These are phyloP conservation scores for Ectropis crepuscularia DNA, from an alignment of 2,888 invertebrate genomes.

Conservation along the genomic window DNA sequence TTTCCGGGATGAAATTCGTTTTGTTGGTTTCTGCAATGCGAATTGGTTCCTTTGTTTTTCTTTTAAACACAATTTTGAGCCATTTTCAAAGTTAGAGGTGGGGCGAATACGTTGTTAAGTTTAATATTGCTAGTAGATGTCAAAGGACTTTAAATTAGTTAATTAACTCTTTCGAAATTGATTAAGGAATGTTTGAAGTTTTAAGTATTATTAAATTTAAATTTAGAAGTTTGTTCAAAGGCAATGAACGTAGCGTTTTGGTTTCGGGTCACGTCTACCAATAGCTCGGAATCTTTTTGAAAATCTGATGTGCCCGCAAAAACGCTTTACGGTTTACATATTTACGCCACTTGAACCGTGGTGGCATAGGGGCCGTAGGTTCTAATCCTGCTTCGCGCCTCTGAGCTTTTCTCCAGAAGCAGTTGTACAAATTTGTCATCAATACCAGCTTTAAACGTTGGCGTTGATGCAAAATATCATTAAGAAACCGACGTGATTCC, in stretches of 20 bases:
- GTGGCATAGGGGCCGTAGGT: too few relatives aligned
- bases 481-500: too few relatives aligned
- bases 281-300: too few relatives aligned
- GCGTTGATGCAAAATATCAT: too few relatives aligned
- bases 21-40: constrained; percentile 16
- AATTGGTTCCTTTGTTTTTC: constrained; percentile 21
- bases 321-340: too few relatives aligned
- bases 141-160: constrained; percentile 2
- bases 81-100: constrained; percentile 12
- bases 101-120: constrained; percentile 7
- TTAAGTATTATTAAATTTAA: background rate
- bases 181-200: background rate
- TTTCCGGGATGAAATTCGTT: constrained; percentile 14
- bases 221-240: background rate
- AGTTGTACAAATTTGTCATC: too few relatives aligned
- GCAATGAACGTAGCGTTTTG: background rate
- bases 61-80: constrained; percentile 13
- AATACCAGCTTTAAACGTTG: too few relatives aligned
- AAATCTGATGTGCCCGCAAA: too few relatives aligned
- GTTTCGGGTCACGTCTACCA: too few relatives aligned
- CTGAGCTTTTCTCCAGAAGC: too few relatives aligned
- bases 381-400: too few relatives aligned
- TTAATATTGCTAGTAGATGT: constrained; percentile 5
- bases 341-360: too few relatives aligned
- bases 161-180: background rate